These are phyloP conservation scores for Gastrophryne carolinensis DNA, from an alignment of 2,797 vertebrate species.

Conservation along the genomic window DNA sequence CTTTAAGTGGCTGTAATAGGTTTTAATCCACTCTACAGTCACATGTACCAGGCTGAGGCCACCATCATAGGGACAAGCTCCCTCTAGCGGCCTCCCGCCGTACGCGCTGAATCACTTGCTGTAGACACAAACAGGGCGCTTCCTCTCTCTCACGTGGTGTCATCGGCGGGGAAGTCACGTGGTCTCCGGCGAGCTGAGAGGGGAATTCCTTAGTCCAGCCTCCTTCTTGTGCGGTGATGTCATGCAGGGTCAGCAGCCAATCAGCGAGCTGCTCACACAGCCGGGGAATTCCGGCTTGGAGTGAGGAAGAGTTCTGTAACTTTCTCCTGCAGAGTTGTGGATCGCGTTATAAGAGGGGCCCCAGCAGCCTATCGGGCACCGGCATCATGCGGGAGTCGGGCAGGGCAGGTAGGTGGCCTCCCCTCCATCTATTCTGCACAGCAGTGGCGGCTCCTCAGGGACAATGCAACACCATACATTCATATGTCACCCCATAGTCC, in stretches of 20 bases:
- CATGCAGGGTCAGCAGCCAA: slow-evolving; percentile 47
- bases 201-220: slow-evolving; percentile 59
- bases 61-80: too few relatives aligned
- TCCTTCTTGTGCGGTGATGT: slow-evolving; percentile 32
- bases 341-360: neutral
- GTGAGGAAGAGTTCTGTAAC: neutral
- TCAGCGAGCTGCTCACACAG: slow-evolving; percentile 44
- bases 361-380: neutral
- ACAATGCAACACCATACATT: too few relatives aligned
- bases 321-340: neutral
- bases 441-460: too few relatives aligned
- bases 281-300: slow-evolving; percentile 62
- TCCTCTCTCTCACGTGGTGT: neutral
- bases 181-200: slow-evolving; percentile 41
- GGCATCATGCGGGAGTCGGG: slow-evolving; percentile 25
- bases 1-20: too few relatives aligned
- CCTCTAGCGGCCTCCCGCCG: too few relatives aligned
- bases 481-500: too few relatives aligned
- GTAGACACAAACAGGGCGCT: too few relatives aligned
- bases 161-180: slow-evolving; percentile 40
- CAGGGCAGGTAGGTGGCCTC: slow-evolving; percentile 36
- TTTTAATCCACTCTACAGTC: too few relatives aligned
- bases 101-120: too few relatives aligned
- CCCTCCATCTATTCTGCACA: too few relatives aligned
- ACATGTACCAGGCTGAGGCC: too few relatives aligned